Conservation (phyloP, 2,888 invertebrate species). For the Trissolcus japonicus region DNA sequence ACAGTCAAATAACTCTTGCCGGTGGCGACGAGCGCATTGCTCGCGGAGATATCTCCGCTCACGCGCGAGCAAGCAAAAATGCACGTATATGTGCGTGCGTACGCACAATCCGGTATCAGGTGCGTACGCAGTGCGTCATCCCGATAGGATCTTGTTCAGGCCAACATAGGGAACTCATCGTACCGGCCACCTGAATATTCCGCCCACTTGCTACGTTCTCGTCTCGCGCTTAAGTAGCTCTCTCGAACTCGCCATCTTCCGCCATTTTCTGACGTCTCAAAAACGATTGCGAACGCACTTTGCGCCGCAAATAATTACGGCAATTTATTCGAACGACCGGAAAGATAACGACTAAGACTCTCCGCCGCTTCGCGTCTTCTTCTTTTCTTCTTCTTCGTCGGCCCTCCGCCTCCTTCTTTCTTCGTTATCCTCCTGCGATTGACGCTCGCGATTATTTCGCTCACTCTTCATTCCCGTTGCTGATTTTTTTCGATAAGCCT, state of each 20-base stretch:
- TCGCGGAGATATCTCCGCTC: slow-evolving; percentile 1
- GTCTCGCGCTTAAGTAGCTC: slow-evolving; percentile 49
- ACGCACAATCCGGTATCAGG: slow-evolving; percentile 70
- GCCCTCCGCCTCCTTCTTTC: slow-evolving; percentile 18
- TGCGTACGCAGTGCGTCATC: slow-evolving; percentile 74
- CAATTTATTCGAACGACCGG: slow-evolving; percentile 59
- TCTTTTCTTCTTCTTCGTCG: slow-evolving; percentile 17
- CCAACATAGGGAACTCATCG: slow-evolving; percentile 54
- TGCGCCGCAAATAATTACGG: slow-evolving; percentile 60
- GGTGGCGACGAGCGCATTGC: slow-evolving; percentile 45
- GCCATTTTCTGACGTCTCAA: slow-evolving; percentile 60
- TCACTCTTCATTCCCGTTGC: slow-evolving; percentile 49
- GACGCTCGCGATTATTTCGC: slow-evolving; percentile 55
- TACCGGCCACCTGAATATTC: slow-evolving; percentile 66
- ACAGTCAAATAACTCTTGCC: slow-evolving; percentile 65
- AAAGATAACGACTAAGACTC: slow-evolving; percentile 59
- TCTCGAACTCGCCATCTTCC: slow-evolving; percentile 58
- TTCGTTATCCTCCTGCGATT: slow-evolving; percentile 54
- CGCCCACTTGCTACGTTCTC: slow-evolving; percentile 67
- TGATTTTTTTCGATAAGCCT: slow-evolving; percentile 56
- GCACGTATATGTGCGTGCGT: slow-evolving; percentile 51
- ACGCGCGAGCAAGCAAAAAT: slow-evolving; percentile 10
- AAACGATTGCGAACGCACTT: slow-evolving; percentile 59
- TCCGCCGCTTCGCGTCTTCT: slow-evolving; percentile 41
- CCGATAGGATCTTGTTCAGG: slow-evolving; percentile 71